phyloP scores from a whole-genome alignment of 2,888 invertebrate genomes.

The Lasioglossum zephyrum region DNA sequence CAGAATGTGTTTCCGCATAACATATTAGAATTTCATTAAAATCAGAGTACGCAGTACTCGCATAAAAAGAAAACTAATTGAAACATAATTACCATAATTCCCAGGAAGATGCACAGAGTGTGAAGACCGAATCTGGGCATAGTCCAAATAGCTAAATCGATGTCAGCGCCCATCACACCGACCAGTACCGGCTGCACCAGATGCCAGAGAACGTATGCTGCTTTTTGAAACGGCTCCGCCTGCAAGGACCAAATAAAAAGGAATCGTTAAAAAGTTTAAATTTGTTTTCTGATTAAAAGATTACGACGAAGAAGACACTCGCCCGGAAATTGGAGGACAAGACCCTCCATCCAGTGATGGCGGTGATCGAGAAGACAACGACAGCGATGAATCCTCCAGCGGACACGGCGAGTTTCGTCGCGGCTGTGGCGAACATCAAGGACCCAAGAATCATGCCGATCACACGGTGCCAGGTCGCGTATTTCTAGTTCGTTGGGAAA shows the following conservation, averaged over 20 bases:
- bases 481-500: slow-evolving; percentile 69
- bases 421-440: slow-evolving; percentile 76
- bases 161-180: slow-evolving; percentile 91
- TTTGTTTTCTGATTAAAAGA: too few relatives aligned
- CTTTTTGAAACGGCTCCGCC: slow-evolving; percentile 85
- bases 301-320: slow-evolving; percentile 29
- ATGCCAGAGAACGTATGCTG: slow-evolving; percentile 88
- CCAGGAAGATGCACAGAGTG: slow-evolving; percentile 79
- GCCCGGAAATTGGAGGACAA: slow-evolving; percentile 74
- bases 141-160: slow-evolving; percentile 86
- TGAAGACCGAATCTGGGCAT: slow-evolving; percentile 85
- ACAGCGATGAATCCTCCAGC: slow-evolving; percentile 87
- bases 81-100: slow-evolving; percentile 82
- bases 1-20: too few relatives aligned
- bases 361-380: slow-evolving; percentile 77
- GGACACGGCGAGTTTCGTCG: slow-evolving; percentile 73
- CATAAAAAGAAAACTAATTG: background rate
- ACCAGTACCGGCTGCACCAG: slow-evolving; percentile 91
- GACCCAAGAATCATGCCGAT: slow-evolving; percentile 74
- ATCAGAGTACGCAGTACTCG: too few relatives aligned
- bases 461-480: slow-evolving; percentile 75
- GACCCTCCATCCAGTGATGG: slow-evolving; percentile 78
- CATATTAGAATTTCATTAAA: too few relatives aligned
- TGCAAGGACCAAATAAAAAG: slow-evolving; percentile 30
- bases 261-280: background rate